Conservation (phyloP, 1,140 invertebrate genomes). For the Phthorimaea operculella region DNA sequence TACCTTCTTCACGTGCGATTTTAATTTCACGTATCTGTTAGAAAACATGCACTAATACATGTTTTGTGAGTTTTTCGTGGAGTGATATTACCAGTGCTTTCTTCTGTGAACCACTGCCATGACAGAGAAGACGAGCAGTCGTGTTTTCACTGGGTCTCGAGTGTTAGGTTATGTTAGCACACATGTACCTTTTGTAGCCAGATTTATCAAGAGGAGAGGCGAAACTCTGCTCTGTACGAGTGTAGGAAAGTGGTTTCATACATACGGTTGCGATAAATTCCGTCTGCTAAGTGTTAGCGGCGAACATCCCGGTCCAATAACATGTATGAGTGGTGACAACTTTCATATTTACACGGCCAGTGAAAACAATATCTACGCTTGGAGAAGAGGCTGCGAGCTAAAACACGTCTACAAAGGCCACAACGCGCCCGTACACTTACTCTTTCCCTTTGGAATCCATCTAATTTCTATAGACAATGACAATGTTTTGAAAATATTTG, state of each 20-base stretch:
- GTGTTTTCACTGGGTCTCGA: constrained; percentile 85
- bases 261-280: constrained; percentile 88
- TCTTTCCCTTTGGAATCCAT: constrained; percentile 90
- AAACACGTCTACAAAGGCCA: constrained; percentile 87
- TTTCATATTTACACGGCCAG: constrained; percentile 87
- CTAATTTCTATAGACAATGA: constrained; percentile 87
- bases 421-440: constrained; percentile 74
- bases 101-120: background rate
- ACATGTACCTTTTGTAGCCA: constrained; percentile 84
- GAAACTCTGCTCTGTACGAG: constrained; percentile 92
- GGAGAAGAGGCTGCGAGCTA: constrained; percentile 88
- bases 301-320: constrained; percentile 84
- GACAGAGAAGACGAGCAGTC: constrained; percentile 67
- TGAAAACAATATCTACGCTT: constrained; percentile 84
- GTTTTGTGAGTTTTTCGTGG: background rate
- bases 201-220: constrained; percentile 86
- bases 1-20: too few species aligned
- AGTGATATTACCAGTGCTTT: background rate
- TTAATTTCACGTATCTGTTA: too few species aligned
- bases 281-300: constrained; percentile 85
- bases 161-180: constrained; percentile 95
- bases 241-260: constrained; percentile 91
- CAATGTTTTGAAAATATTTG: constrained; percentile 86
- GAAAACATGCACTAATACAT: background rate
- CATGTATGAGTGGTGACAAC: constrained; percentile 81